A percentile compares a stretch with the other conserved stretches of the same genome.
Conservation (phyloP, 2,888 invertebrate genomes). For the Caenorhabditis wallacei region DNA sequence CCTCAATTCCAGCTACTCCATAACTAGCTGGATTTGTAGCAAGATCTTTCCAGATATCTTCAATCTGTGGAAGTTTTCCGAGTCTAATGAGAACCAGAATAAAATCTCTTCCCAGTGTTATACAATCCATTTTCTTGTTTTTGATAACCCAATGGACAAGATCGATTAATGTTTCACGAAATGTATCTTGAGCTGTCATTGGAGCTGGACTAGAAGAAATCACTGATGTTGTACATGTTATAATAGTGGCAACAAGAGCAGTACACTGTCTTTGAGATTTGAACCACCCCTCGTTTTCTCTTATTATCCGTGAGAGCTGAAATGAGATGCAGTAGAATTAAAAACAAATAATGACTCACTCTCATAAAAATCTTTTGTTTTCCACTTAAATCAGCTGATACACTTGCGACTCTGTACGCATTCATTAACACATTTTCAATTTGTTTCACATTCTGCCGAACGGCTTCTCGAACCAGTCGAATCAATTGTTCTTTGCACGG, state of each 20-base stretch:
- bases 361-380: conserved; percentile 43
- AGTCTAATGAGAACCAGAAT: conserved; percentile 72
- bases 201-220: conserved; percentile 55
- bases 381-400: conserved; percentile 54
- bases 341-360: no score
- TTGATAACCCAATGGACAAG: conserved; percentile 47
- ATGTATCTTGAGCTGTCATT: conserved; percentile 44
- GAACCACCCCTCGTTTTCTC: conserved; percentile 59
- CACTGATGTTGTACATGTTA: conserved; percentile 26
- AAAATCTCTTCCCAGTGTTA: conserved; percentile 73
- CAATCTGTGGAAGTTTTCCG: conserved; percentile 67
- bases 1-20: conserved; percentile 35
- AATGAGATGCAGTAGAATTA: not conserved
- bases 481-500: conserved; percentile 67
- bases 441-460: conserved; percentile 69
- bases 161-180: conserved; percentile 30
- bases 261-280: conserved; percentile 38
- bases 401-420: conserved; percentile 63
- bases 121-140: conserved; percentile 54
- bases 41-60: conserved; percentile 72
- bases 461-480: conserved; percentile 70
- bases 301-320: conserved; percentile 38
- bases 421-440: conserved; percentile 76
- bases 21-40: conserved; percentile 33
- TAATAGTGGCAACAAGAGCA: conserved; percentile 31